Conservation (phyloP, 2,888 invertebrate species). For the Apomyelois bistriatella region DNA sequence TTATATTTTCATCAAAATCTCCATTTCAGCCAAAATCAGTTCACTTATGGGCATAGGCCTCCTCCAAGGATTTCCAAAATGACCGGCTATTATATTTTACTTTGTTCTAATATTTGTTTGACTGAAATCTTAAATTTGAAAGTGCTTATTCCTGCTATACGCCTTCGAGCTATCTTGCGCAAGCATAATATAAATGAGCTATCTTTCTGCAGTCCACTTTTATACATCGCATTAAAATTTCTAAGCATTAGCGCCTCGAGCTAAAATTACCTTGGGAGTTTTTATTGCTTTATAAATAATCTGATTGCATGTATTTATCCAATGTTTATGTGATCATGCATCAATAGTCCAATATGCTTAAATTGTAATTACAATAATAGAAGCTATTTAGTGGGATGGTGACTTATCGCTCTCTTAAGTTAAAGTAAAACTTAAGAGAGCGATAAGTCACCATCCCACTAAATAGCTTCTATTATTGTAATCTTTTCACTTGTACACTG, state of each 20-base stretch:
- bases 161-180: too few species aligned
- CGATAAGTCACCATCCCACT: background rate
- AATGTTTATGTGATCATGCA: background rate
- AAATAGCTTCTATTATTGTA: background rate
- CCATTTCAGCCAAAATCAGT: too few species aligned
- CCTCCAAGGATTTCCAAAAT: too few species aligned
- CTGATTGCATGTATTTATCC: conserved; percentile 9
- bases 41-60: too few species aligned
- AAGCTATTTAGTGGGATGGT: background rate
- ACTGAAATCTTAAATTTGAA: too few species aligned
- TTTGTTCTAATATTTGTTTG: background rate
- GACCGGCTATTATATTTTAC: too few species aligned
- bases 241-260: conserved; percentile 15
- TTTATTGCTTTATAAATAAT: conserved; percentile 15
- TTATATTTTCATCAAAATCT: too few species aligned
- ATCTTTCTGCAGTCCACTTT: background rate
- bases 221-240: background rate
- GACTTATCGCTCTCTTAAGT: background rate
- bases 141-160: too few species aligned
- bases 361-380: background rate
- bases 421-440: background rate
- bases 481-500: background rate
- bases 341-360: background rate
- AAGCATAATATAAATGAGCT: too few species aligned
- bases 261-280: conserved; percentile 15